Evolutionary conservation across 2,888 invertebrate genomes (phyloP), one percentile per base, ranked within the genome.

Genomic region (Melanotus villosus): DNA sequence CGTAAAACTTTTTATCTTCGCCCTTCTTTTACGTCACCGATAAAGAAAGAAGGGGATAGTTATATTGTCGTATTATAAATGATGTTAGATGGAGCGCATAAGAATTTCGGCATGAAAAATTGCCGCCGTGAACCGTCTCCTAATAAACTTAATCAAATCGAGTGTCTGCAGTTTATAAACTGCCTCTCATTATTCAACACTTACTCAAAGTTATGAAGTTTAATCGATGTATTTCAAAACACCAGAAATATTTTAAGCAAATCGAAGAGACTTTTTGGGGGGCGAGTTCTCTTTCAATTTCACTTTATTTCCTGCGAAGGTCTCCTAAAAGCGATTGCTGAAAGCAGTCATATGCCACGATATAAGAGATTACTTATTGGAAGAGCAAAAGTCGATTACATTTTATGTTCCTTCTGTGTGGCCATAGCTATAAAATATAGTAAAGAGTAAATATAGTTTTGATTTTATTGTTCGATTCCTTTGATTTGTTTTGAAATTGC

Each of bases 131-230:
- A 70, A 67, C 67, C 45, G 41, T 70, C 57, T 52, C 59, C 57
- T 67, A 70, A 70, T 66, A 70, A 70, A 70, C 63, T 70, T 70
- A 70, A 70, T 70, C 66, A 70, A 70, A 70, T 70, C 70, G 70
- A 70, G 70, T 70, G 70, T 70, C 70, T 70, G 32, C 70, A 70
- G 62, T 65, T 70, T 70, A 70, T 70, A 66, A 70, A 70, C 60
- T 60, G 60, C 50, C 41, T 59, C 66, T 66, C 70, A 70, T 70
- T 70, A 70, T 66, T 70, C 66, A 65, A 66, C 62, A 45, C 65
- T 70, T 60, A 63, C 58, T 66, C 26, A 26, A 62, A 65, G 14
- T 59, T 57, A 18, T 52, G 63, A 70, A 59, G 70, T 58, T 12
- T 56, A 34, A 56, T 56, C 34, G 36, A 34, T 36, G 56, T 9